These are phyloP conservation scores for Patella depressa DNA, from an alignment of 2,888 invertebrate species.

Conservation along the genomic window DNA sequence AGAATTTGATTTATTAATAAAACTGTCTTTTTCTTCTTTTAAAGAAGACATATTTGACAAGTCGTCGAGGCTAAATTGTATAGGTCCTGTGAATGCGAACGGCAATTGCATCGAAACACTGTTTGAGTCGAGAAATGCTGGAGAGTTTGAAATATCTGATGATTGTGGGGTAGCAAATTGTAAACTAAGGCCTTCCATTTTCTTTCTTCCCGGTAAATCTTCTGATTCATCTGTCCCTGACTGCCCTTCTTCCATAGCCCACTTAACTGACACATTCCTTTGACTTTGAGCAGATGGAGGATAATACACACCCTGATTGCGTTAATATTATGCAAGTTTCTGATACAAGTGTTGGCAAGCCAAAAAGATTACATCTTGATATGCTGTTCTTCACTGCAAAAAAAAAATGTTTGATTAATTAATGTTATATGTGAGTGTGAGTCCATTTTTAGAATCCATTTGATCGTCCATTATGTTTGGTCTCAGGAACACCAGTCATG, in stretches of 20 bases:
- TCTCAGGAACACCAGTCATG: too few species aligned
- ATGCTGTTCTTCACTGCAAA: not conserved
- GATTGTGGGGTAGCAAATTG: constrained; percentile 17
- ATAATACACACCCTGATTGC: too few species aligned
- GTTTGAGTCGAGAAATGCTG: constrained; percentile 15
- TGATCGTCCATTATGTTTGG: too few species aligned
- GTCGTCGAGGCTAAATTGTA: constrained; percentile 18
- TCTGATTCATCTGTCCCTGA: constrained; percentile 28
- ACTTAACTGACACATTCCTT: constrained; percentile 25
- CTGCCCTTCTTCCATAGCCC: constrained; percentile 27
- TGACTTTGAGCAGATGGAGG: not conserved
- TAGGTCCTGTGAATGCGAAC: constrained; percentile 19
- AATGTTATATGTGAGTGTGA: too few species aligned
- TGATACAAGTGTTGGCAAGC: not conserved
- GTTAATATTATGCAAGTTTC: constrained; percentile 5
- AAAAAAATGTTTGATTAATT: too few species aligned
- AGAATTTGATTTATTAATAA: constrained; percentile 15
- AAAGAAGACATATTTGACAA: constrained; percentile 12
- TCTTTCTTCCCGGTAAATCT: constrained; percentile 15
- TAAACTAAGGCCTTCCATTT: constrained; percentile 23
- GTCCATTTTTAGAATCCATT: too few species aligned
- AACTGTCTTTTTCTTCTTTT: constrained; percentile 23
- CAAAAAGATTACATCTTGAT: constrained; percentile 2
- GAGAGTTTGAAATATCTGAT: constrained; percentile 19
- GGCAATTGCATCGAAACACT: constrained; percentile 16